phyloP scores from a whole-genome alignment of 2,888 invertebrate genomes.

The Fabriciana adippe region DNA sequence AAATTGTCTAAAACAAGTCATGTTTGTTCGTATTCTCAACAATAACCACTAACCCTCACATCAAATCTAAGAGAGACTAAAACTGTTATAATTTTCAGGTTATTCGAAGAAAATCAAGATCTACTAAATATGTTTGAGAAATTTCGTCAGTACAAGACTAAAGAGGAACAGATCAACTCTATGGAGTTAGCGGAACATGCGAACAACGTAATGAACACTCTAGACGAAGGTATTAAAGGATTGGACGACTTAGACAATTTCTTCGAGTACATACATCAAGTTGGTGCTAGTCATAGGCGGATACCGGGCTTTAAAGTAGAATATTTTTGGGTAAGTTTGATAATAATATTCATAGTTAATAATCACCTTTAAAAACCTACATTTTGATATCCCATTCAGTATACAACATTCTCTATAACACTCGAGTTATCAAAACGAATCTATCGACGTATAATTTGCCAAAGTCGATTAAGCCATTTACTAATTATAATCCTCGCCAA shows the following conservation, averaged over 20 bases:
- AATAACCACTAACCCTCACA: conserved; percentile 11
- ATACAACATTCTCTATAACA: not conserved
- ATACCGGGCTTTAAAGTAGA: conserved; percentile 93
- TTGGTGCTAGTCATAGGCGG: conserved; percentile 91
- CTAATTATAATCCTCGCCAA: no score
- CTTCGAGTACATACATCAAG: conserved; percentile 90
- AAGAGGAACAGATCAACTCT: conserved; percentile 90
- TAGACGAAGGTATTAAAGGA: conserved; percentile 94
- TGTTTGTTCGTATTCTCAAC: not conserved
- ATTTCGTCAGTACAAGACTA: conserved; percentile 89
- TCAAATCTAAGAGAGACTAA: not conserved
- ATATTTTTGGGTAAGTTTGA: conserved; percentile 91
- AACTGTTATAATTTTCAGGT: conserved; percentile 76
- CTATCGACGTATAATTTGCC: no score
- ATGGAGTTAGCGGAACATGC: conserved; percentile 94
- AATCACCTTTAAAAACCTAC: not conserved
- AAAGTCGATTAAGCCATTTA: no score
- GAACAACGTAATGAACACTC: conserved; percentile 92
- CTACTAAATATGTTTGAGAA: conserved; percentile 90
- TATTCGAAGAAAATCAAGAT: conserved; percentile 93
- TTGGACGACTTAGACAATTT: conserved; percentile 93
- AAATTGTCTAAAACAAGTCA: no score
- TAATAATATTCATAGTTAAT: not conserved
- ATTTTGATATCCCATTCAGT: no score
- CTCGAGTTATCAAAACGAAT: not conserved